Base-by-base conservation (phyloP, 1,140 invertebrate species). In the Drosophila kepulauana region DNA sequence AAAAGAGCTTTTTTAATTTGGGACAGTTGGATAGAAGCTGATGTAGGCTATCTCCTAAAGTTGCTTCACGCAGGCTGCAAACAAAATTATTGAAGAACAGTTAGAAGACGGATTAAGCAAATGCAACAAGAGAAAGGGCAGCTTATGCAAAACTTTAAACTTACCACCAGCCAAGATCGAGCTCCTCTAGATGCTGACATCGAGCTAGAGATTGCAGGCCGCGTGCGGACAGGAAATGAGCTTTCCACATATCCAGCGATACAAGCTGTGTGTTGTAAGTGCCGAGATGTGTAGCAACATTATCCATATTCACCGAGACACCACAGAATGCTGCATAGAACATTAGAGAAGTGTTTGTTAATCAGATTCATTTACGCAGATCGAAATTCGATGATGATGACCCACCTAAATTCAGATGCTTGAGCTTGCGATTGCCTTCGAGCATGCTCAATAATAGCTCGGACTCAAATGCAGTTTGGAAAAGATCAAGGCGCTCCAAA, bases 121-220 rank as follows among this genome's bases (percentile, higher is more conserved):
- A 38, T 38, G 8, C 35, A 38, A 38, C 35, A 38, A 38, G 8
- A 2, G 35, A 8, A 8, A 1, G 35, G 0, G 3, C 20, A 20
- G 20, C 20, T 20, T 20, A 20, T 3, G 3, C 2, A 2, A 38
- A 38, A 38, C 30, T 5, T 6, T 7, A 10, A 48, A 94, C 96
- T 94, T 93, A 97, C 96, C 97, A 97, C 97, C 97, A 98, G 59
- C 97, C 97, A 64, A 98, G 94, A 93, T 98, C 97, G 15, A 98
- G 92, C 93, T 98, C 97, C 85, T 96, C 95, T 13, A 98, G 92
- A 48, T 95, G 93, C 64, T 79, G 93, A 84, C 96, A 97, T n/a
- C 94, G 93, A 0, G 95, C 93, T 2, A 98, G 92, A 8, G 95
- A 94, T 71, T 93, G 92, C 1, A 98, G 94, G 5, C 97, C 97